Evolutionary conservation across 1,140 invertebrate species (phyloP).

Genomic region (Teleopsis dalmanni): DNA sequence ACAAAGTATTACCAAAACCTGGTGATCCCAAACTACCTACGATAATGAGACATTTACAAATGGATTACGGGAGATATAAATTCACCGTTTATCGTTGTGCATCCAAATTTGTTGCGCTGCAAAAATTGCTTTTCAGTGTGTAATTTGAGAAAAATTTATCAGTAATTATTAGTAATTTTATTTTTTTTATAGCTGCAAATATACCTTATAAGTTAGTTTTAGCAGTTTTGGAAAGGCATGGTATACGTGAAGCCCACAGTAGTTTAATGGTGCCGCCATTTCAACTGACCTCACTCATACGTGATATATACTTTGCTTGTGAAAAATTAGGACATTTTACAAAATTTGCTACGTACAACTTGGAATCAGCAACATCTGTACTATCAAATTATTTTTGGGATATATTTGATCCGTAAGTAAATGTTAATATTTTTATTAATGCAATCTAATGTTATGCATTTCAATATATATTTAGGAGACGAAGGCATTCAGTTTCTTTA

Average conservation of each 20-base stretch:
- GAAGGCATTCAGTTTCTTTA: slow-evolving; percentile 33
- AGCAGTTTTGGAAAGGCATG: slow-evolving; percentile 32
- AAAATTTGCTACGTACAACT: slow-evolving; percentile 19
- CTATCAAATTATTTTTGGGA: slow-evolving; percentile 41
- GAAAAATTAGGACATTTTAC: slow-evolving; percentile 37
- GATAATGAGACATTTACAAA: no score
- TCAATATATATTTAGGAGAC: slow-evolving; percentile 17
- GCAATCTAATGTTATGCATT: no score
- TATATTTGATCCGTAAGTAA: slow-evolving; percentile 35
- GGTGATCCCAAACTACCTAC: no score
- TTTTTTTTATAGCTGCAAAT: slow-evolving; percentile 23
- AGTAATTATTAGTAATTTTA: neutral
- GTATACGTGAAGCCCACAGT: slow-evolving; percentile 19
- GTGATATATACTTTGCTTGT: slow-evolving; percentile 38
- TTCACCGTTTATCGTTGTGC: slow-evolving; percentile 41
- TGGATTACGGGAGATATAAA: no score
- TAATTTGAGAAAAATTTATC: slow-evolving; percentile 1
- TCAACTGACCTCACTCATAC: slow-evolving; percentile 35
- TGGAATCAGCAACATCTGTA: slow-evolving; percentile 24
- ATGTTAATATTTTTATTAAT: neutral
- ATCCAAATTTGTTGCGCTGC: slow-evolving; percentile 30
- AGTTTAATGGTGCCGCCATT: slow-evolving; percentile 36
- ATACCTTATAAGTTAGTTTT: slow-evolving; percentile 36
- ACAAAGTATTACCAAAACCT: no score
- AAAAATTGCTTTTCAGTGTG: slow-evolving; percentile 38